Conservation (phyloP, 2,797 vertebrate genomes). For the Manis javanica region DNA sequence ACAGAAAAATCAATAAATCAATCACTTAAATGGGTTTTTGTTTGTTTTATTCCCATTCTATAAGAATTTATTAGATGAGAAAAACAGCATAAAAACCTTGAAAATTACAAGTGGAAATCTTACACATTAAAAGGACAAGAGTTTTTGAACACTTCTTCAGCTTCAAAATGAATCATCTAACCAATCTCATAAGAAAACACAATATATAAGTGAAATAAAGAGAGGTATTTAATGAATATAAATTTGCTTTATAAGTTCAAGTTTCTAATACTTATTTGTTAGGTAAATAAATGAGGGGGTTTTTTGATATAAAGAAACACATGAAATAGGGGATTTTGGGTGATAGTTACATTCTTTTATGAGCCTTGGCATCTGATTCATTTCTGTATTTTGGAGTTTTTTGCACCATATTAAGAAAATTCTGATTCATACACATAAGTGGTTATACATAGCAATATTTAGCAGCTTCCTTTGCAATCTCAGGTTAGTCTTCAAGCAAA, state of each 20-base stretch:
- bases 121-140: constrained; percentile 49
- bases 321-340: background rate
- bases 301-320: constrained; percentile 37
- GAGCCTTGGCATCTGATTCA: background rate
- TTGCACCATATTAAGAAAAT: constrained; percentile 56
- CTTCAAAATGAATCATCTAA: constrained; percentile 54
- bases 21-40: background rate
- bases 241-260: constrained; percentile 54
- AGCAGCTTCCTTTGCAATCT: constrained; percentile 1
- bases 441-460: constrained; percentile 9
- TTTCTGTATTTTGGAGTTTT: constrained; percentile 21
- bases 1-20: constrained; percentile 34
- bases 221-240: constrained; percentile 61
- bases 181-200: constrained; percentile 55
- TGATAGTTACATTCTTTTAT: constrained; percentile 7
- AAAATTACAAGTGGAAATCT: constrained; percentile 50
- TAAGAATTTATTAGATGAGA: constrained; percentile 51
- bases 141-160: constrained; percentile 17
- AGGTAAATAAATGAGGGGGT: constrained; percentile 35
- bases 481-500: constrained; percentile 39
- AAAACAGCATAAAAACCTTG: constrained; percentile 61
- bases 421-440: constrained; percentile 45
- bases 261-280: constrained; percentile 50
- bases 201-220: constrained; percentile 44
- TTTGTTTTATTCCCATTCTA: constrained; percentile 38